Evolutionary conservation across 1,140 invertebrate genomes (phyloP).

Genomic region (Drusus annulatus): DNA sequence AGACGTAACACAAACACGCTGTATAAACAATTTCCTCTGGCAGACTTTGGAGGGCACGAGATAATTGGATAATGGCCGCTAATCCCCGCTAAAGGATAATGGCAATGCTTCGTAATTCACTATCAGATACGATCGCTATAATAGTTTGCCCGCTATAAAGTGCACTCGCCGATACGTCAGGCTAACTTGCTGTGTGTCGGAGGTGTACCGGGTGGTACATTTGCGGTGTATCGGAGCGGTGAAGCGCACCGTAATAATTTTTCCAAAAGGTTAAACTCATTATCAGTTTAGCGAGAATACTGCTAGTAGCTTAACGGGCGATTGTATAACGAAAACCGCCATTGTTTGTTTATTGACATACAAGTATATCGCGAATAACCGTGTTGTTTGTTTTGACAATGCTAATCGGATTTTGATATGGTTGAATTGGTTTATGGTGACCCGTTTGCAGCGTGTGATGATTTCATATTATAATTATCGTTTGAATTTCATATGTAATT

Average conservation of each 20-base stretch:
- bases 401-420: too few species aligned
- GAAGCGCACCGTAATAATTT: background rate
- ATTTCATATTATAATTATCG: too few species aligned
- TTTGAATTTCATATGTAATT: too few species aligned
- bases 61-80: conserved; percentile 46
- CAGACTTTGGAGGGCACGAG: background rate
- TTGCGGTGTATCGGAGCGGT: background rate
- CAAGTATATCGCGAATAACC: background rate
- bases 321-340: background rate
- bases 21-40: too few species aligned
- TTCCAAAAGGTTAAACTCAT: conserved; percentile 16
- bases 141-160: background rate
- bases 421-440: too few species aligned
- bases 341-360: background rate
- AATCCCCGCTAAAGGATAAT: conserved; percentile 29
- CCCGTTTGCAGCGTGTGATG: too few species aligned
- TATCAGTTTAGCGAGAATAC: background rate
- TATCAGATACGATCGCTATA: too few species aligned
- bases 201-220: background rate
- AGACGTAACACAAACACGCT: too few species aligned
- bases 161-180: background rate
- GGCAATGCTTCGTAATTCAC: conserved; percentile 25
- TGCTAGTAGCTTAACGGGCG: background rate
- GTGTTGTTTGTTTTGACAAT: background rate
- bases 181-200: background rate